These are phyloP conservation scores for Hypocryptadius cinnamomeus DNA, from an alignment of 2,113 vertebrate genomes.

Conservation along the genomic window DNA sequence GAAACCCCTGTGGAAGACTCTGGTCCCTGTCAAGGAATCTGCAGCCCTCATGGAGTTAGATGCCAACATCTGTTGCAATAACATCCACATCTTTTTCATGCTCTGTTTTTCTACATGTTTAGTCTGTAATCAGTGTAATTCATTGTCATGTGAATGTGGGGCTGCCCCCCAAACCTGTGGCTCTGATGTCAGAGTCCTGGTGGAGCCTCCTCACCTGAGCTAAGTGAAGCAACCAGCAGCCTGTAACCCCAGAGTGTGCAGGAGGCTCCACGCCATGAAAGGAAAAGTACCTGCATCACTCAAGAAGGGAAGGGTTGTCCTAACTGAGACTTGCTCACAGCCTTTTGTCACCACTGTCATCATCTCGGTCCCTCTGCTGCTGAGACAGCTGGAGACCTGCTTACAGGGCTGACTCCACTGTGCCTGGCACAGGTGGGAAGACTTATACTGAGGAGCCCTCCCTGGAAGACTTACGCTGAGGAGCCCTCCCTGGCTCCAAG, in stretches of 20 bases:
- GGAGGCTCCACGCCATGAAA: not conserved
- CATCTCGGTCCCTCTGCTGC: not conserved
- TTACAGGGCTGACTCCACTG: not conserved
- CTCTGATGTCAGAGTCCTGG: not conserved
- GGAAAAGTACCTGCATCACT: not conserved
- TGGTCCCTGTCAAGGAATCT: not conserved
- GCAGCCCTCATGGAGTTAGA: not conserved
- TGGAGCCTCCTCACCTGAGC: not conserved
- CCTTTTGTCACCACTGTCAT: not conserved
- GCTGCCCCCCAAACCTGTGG: not conserved
- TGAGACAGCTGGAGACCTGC: not conserved
- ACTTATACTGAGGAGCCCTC: constrained; percentile 94
- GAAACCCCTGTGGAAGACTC: not conserved
- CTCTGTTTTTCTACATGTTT: not conserved
- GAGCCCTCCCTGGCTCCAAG: constrained; percentile 83
- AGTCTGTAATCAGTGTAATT: not conserved
- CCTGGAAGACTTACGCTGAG: constrained; percentile 87
- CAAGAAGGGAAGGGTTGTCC: not conserved
- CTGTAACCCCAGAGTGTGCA: not conserved
- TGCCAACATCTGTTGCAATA: not conserved
- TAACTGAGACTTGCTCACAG: not conserved
- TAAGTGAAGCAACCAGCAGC: not conserved
- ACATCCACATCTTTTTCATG: not conserved
- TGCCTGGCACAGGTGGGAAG: not conserved
- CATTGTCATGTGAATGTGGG: not conserved